phyloP scores from a whole-genome alignment of 2,113 vertebrate genomes.

The Beaufortia kweichowensis region DNA sequence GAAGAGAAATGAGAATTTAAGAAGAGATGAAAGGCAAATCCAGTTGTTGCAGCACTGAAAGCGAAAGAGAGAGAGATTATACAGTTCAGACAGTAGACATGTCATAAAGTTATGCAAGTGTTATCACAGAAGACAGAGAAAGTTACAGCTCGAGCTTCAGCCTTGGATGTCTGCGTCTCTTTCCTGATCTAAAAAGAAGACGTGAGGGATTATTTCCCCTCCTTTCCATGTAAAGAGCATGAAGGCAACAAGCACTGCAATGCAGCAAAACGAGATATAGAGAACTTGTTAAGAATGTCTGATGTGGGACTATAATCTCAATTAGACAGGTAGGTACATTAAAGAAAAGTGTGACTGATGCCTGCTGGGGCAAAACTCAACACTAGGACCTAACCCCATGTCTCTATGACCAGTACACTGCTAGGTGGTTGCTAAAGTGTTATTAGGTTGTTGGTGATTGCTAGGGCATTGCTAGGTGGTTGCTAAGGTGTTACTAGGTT shows the following conservation, averaged over 20 bases:
- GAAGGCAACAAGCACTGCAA: slow-evolving; percentile 70
- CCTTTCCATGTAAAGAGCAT: slow-evolving; percentile 52
- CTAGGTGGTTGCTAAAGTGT: too few relatives aligned
- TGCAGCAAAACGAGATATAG: slow-evolving; percentile 74
- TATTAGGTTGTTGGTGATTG: too few relatives aligned
- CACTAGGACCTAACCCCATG: too few relatives aligned
- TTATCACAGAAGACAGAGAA: slow-evolving; percentile 5
- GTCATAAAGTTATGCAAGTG: slow-evolving; percentile 38
- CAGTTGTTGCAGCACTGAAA: not conserved
- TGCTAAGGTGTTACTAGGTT: too few relatives aligned
- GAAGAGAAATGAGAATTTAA: not conserved
- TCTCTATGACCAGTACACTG: too few relatives aligned
- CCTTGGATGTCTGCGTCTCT: slow-evolving; percentile 7
- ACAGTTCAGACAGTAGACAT: slow-evolving; percentile 14
- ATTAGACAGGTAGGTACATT: too few relatives aligned
- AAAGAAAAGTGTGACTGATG: too few relatives aligned
- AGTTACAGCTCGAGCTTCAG: not conserved
- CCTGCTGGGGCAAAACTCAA: not conserved
- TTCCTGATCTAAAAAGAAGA: slow-evolving; percentile 29
- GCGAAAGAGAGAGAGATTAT: not conserved
- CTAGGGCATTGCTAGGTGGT: too few relatives aligned
- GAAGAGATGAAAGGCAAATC: not conserved
- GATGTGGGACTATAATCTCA: slow-evolving; percentile 19
- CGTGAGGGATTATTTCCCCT: slow-evolving; percentile 45
- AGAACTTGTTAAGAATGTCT: slow-evolving; percentile 59